Evolutionary conservation across 2,113 vertebrate species (phyloP).

Genomic region (Ammodytes dubius): DNA sequence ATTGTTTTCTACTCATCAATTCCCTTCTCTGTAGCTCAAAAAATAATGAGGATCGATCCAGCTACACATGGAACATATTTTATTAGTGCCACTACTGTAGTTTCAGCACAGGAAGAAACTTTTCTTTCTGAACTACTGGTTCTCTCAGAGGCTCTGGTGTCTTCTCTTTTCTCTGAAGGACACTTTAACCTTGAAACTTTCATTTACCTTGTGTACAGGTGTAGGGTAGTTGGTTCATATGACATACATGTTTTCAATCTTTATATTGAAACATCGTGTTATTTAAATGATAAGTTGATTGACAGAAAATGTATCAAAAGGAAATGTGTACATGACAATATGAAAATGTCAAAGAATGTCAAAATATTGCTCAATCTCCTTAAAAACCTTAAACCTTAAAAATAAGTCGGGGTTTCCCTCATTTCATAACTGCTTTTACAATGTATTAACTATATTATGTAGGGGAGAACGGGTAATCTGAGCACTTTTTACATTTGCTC

Average conservation of each 20-base stretch:
- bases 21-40: constrained; percentile 59
- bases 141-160: constrained; percentile 5
- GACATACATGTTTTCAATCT: neutral
- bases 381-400: too few species aligned
- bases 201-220: neutral
- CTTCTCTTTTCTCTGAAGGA: neutral
- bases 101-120: constrained; percentile 55
- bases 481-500: too few species aligned
- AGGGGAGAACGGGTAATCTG: too few species aligned
- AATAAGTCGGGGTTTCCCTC: too few species aligned
- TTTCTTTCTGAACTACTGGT: constrained; percentile 42
- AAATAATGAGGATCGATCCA: constrained; percentile 77
- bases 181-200: constrained; percentile 21
- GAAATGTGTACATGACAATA: too few species aligned
- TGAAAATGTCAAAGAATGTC: neutral
- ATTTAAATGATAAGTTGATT: neutral
- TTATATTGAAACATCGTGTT: too few species aligned
- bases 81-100: constrained; percentile 52
- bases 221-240: neutral
- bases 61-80: constrained; percentile 44
- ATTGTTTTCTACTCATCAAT: constrained; percentile 61
- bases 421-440: too few species aligned
- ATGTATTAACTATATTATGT: too few species aligned
- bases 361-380: too few species aligned
- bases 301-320: neutral